Percentiles rank a stretch among this genome's conserved stretches.
These are phyloP conservation scores for Dendronephthya gigantea DNA, from an alignment of 64 coral and sea anemone species.

Conservation along the genomic window DNA sequence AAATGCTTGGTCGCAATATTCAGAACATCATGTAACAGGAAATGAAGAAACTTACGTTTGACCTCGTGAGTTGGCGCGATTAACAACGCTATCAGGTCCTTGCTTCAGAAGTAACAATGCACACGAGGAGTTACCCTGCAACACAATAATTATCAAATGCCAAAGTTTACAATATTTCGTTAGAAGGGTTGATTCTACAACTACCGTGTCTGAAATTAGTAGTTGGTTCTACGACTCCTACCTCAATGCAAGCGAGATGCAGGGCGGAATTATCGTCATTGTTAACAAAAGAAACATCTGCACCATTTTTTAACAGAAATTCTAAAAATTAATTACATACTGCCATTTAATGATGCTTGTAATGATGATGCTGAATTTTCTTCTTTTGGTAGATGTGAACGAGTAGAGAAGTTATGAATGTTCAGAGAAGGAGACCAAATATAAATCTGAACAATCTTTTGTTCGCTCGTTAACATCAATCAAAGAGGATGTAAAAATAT, in stretches of 20 bases:
- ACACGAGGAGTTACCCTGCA: conserved; percentile 56
- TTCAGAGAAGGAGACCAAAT: no score
- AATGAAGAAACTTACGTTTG: conserved; percentile 66
- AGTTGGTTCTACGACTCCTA: background rate
- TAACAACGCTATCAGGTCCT: conserved; percentile 51
- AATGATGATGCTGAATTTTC: no score
- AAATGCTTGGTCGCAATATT: no score
- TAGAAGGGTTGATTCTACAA: no score
- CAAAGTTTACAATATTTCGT: background rate
- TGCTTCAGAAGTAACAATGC: conserved; percentile 65
- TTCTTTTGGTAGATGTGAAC: no score
- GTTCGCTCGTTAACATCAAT: background rate
- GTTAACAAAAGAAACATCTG: background rate
- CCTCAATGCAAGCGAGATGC: background rate
- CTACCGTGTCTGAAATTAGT: background rate
- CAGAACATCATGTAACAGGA: no score
- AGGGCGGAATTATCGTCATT: background rate
- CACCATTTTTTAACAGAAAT: background rate
- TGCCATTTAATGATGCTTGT: no score
- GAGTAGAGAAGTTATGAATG: no score
- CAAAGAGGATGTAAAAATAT: background rate
- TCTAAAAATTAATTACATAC: background rate
- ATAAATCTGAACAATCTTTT: no score
- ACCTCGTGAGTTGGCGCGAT: conserved; percentile 53
- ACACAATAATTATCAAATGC: background rate